Conservation (phyloP, 2,888 invertebrate genomes). For the Clivina fossor region DNA sequence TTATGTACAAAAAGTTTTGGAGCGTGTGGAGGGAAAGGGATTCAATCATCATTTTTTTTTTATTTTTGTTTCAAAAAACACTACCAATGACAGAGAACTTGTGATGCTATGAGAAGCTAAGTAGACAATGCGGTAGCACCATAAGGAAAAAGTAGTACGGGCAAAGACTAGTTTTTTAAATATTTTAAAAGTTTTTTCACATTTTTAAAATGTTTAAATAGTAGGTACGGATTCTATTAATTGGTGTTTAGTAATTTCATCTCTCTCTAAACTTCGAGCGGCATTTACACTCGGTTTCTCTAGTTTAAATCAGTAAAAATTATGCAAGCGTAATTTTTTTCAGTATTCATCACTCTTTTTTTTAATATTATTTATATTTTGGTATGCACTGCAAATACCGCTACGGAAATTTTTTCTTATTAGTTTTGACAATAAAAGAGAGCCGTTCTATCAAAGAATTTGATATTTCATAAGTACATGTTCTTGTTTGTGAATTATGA, state of each 20-base stretch:
- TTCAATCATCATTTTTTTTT: too few species aligned
- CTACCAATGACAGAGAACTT: constrained; percentile 9
- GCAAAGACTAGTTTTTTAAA: constrained; percentile 32
- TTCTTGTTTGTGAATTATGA: too few species aligned
- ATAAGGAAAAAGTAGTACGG: constrained; percentile 24
- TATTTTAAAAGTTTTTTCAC: too few species aligned
- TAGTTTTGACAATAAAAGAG: not conserved
- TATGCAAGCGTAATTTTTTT: not conserved
- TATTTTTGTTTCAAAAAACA: constrained; percentile 14
- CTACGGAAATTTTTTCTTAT: not conserved
- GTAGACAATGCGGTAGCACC: constrained; percentile 28
- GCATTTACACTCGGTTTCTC: not conserved
- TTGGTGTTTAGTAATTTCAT: constrained; percentile 32
- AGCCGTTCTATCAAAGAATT: not conserved
- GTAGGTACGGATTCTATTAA: constrained; percentile 21
- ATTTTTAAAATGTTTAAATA: too few species aligned
- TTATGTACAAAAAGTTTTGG: constrained; percentile 19
- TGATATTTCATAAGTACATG: constrained; percentile 20
- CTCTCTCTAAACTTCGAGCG: not conserved
- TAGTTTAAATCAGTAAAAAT: constrained; percentile 2
- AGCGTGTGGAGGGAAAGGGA: not conserved
- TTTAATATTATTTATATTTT: not conserved
- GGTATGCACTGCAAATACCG: constrained; percentile 3
- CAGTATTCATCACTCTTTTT: constrained; percentile 3
- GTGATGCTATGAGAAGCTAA: constrained; percentile 27